Percentiles rank a stretch among this genome's conserved stretches.
Evolutionary conservation across 35 echinoderm and acorn worm genomes (phyloP).

Genomic region (Patiria miniata): DNA sequence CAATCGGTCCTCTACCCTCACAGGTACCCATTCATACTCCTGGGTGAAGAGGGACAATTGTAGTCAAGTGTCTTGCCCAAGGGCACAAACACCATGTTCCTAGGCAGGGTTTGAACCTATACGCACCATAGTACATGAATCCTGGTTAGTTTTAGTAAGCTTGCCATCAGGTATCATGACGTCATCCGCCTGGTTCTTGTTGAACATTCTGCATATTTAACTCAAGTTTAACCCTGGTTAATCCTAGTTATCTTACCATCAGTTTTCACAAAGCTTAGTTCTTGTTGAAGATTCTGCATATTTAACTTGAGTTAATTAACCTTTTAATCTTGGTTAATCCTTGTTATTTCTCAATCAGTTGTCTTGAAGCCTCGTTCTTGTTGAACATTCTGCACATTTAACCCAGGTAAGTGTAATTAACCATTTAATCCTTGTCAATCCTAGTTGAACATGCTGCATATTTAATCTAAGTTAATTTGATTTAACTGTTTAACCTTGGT

Average conservation of each 20-base stretch:
- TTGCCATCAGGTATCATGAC: constrained; percentile 73
- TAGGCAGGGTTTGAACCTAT: no score
- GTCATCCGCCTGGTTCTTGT: constrained; percentile 84
- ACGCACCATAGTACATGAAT: neutral
- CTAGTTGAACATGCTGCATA: neutral
- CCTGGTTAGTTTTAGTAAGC: neutral
- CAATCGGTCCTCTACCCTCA: no score
- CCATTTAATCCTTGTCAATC: neutral
- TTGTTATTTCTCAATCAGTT: constrained; percentile 36
- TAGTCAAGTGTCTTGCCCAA: no score
- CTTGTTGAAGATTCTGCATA: neutral
- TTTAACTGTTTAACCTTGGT: neutral
- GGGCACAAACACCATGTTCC: no score
- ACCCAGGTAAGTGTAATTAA: no score
- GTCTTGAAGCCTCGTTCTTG: constrained; percentile 85
- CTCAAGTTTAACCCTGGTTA: neutral
- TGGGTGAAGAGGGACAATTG: no score
- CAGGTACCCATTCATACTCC: no score
- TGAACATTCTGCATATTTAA: constrained; percentile 79
- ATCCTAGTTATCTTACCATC: neutral
- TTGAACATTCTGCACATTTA: constrained; percentile 82
- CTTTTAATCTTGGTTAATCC: neutral
- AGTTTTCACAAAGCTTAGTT: neutral
- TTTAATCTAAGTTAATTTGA: neutral
- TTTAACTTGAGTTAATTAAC: neutral